Percentiles rank a stretch among this genome's conserved stretches.
Conservation (phyloP, 2,888 invertebrate genomes). For the Limulus polyphemus region DNA sequence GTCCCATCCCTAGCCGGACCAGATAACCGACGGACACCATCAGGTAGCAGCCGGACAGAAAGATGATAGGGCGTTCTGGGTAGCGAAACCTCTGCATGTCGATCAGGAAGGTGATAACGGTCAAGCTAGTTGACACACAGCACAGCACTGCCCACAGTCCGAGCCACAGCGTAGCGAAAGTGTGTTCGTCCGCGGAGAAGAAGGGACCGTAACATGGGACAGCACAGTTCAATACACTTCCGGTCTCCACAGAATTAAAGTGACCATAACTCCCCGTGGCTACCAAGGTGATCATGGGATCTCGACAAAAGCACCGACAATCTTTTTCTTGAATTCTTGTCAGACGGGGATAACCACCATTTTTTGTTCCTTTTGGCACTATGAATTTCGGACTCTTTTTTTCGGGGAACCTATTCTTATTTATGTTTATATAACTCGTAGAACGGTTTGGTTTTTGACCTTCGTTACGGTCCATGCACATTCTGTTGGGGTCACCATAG, state of each 20-base stretch:
- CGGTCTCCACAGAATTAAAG: constrained; percentile 23
- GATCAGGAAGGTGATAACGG: constrained; percentile 90
- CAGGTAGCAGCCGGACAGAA: constrained; percentile 92
- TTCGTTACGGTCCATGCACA: constrained; percentile 81
- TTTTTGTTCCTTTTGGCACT: too few species aligned
- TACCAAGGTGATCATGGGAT: constrained; percentile 17
- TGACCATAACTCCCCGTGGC: constrained; percentile 17
- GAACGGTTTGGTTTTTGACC: constrained; percentile 29
- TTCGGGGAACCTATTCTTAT: too few species aligned
- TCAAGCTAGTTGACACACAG: constrained; percentile 87
- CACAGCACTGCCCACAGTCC: constrained; percentile 92
- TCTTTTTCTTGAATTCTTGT: constrained; percentile 1
- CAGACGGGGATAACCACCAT: too few species aligned
- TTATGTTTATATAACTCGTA: too few species aligned
- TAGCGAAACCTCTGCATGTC: constrained; percentile 73
- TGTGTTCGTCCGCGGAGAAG: constrained; percentile 79
- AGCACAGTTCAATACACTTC: constrained; percentile 49
- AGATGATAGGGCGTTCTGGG: constrained; percentile 95
- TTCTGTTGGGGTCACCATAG: constrained; percentile 57
- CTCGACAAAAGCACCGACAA: constrained; percentile 23
- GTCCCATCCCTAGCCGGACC: constrained; percentile 58
- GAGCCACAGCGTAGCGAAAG: constrained; percentile 91
- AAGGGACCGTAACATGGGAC: constrained; percentile 78
- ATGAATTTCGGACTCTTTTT: too few species aligned
- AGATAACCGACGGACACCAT: constrained; percentile 78